These are phyloP conservation scores for Neosalanx taihuensis DNA, from an alignment of 2,797 vertebrate genomes.

Conservation along the genomic window DNA sequence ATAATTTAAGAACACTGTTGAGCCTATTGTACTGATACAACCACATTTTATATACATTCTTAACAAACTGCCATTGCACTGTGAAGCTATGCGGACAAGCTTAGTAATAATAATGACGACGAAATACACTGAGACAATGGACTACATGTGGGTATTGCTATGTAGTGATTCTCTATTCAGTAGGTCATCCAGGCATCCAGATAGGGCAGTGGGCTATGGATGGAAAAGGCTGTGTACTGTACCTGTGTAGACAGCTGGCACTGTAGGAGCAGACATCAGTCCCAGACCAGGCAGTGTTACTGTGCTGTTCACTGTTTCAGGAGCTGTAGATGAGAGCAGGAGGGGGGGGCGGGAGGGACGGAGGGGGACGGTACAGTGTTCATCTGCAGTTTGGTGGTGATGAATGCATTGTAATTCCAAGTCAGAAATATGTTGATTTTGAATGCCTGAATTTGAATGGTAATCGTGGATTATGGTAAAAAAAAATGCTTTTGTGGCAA, in stretches of 20 bases:
- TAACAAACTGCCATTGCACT: slow-evolving; percentile 67
- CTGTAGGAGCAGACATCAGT: not conserved
- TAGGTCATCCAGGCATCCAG: slow-evolving; percentile 2
- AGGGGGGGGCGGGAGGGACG: no score
- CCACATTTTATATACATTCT: slow-evolving; percentile 47
- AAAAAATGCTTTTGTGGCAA: not conserved
- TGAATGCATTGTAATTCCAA: slow-evolving; percentile 3
- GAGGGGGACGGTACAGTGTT: slow-evolving; percentile 6
- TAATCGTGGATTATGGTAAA: slow-evolving; percentile 19
- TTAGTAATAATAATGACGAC: slow-evolving; percentile 9
- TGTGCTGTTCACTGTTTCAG: not conserved
- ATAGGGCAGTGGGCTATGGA: not conserved
- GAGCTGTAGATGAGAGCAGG: not conserved
- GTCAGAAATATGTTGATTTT: slow-evolving; percentile 4
- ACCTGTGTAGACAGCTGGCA: not conserved
- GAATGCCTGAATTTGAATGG: slow-evolving; percentile 11
- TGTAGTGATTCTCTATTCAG: slow-evolving; percentile 9
- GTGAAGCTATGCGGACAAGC: slow-evolving; percentile 54
- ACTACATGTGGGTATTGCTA: not conserved
- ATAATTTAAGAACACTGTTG: slow-evolving; percentile 6
- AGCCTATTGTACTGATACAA: slow-evolving; percentile 26
- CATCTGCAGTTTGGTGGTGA: not conserved
- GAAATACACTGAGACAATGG: not conserved
- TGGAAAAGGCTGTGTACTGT: not conserved
- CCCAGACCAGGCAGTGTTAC: not conserved